A percentile compares a stretch with the other conserved stretches of the same genome.
These are phyloP conservation scores for Corythoichthys intestinalis DNA, from an alignment of 2,113 vertebrate species.

Conservation along the genomic window DNA sequence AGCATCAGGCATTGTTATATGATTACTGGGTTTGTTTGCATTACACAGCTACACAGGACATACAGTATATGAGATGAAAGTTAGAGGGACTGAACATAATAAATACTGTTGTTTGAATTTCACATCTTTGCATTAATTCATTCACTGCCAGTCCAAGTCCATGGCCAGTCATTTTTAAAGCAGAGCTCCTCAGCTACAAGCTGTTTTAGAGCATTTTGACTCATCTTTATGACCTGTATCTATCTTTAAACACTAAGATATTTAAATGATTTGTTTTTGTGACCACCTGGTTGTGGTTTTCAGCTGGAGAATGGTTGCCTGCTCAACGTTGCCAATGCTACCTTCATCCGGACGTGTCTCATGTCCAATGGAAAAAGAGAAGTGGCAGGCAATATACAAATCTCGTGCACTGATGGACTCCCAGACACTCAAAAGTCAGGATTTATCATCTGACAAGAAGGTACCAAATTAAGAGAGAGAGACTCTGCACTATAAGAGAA, in stretches of 20 bases:
- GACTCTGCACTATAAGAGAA: background rate
- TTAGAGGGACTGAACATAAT: background rate
- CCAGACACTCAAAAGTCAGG: slow-evolving; percentile 56
- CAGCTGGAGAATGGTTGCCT: slow-evolving; percentile 51
- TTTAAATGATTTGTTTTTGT: background rate
- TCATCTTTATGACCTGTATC: background rate
- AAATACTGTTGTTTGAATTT: background rate
- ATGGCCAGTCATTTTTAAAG: background rate
- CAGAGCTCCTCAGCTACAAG: background rate
- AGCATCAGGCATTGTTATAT: background rate
- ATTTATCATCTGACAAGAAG: slow-evolving; percentile 61
- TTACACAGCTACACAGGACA: background rate
- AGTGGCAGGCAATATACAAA: slow-evolving; percentile 8
- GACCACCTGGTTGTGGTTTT: slow-evolving; percentile 13
- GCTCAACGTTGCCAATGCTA: slow-evolving; percentile 33
- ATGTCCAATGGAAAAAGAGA: slow-evolving; percentile 34
- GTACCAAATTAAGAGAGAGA: background rate
- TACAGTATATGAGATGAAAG: background rate
- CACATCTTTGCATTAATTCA: background rate
- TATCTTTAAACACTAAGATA: background rate
- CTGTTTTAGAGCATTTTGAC: background rate
- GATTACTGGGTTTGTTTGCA: background rate
- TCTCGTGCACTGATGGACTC: slow-evolving; percentile 28
- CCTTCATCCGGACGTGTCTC: slow-evolving; percentile 40
- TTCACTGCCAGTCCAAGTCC: background rate